These are phyloP conservation scores for Disparrhopalites patrizii DNA, from an alignment of 2,888 invertebrate species.

Conservation along the genomic window DNA sequence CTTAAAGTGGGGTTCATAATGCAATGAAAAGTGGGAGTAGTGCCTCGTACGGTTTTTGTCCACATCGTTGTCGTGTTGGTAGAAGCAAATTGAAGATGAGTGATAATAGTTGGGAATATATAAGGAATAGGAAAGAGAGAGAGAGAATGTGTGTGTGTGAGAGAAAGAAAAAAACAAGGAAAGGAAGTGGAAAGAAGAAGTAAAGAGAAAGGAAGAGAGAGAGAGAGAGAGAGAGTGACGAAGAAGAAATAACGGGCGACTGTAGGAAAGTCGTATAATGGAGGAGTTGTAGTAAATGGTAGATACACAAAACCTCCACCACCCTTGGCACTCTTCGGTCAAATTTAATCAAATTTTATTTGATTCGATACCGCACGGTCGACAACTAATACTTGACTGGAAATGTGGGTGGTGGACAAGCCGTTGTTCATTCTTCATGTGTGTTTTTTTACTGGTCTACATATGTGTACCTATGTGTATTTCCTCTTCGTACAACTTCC, in stretches of 20 bases:
- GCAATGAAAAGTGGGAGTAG: too few relatives aligned
- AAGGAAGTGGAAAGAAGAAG: background rate
- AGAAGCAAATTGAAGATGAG: too few relatives aligned
- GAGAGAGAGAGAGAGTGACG: background rate
- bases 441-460: background rate
- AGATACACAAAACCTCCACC: too few relatives aligned
- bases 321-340: background rate
- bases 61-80: too few relatives aligned
- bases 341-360: slow-evolving; percentile 8
- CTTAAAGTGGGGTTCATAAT: too few relatives aligned
- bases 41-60: too few relatives aligned
- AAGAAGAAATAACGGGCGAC: background rate
- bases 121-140: too few relatives aligned
- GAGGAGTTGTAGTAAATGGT: too few relatives aligned
- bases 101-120: background rate
- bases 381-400: background rate
- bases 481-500: background rate
- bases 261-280: background rate
- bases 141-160: too few relatives aligned
- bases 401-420: slow-evolving; percentile 4
- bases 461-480: background rate
- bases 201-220: background rate
- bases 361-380: background rate
- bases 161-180: too few relatives aligned
- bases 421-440: background rate